A percentile compares a stretch with the other conserved stretches of the same genome.
phyloP scores from a whole-genome alignment of 2,797 vertebrate species.

The Danio jaintianensis region DNA sequence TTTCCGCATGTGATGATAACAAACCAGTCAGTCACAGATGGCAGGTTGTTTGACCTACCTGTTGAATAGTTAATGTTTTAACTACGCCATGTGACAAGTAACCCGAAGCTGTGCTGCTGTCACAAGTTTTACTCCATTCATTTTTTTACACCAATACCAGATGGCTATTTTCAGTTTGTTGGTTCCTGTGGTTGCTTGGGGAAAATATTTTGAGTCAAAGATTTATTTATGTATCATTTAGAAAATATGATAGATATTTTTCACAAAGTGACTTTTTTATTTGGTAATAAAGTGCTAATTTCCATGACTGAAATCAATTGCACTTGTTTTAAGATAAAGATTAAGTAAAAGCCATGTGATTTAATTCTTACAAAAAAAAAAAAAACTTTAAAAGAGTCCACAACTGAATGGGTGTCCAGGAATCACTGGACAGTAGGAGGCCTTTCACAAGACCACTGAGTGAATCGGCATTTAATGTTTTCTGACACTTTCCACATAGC shows the following conservation, averaged over 20 bases:
- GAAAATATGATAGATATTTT: background rate
- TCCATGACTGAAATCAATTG: background rate
- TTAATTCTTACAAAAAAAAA: background rate
- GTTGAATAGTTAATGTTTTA: conserved; percentile 77
- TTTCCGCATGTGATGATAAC: conserved; percentile 62
- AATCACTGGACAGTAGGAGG: background rate
- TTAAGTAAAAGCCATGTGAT: background rate
- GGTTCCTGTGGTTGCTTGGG: background rate
- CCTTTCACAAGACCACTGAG: conserved; percentile 21
- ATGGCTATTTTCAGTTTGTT: background rate
- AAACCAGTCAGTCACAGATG: conserved; percentile 65
- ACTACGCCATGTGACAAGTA: conserved; percentile 65
- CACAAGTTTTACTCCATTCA: conserved; percentile 54
- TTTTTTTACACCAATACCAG: background rate
- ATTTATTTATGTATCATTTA: background rate
- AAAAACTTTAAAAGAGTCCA: background rate
- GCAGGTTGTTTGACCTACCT: conserved; percentile 58
- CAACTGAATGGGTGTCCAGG: background rate
- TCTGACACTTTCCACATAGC: conserved; percentile 18
- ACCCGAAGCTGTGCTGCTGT: conserved; percentile 63
- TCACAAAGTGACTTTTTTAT: too few relatives aligned
- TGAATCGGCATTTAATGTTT: conserved; percentile 30
- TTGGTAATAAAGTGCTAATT: background rate
- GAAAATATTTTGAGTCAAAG: background rate
- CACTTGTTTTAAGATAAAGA: background rate